A percentile compares a stretch with the other conserved stretches of the same genome.
These are phyloP conservation scores for Belgica antarctica DNA, from an alignment of 2,888 invertebrate genomes.

Conservation along the genomic window DNA sequence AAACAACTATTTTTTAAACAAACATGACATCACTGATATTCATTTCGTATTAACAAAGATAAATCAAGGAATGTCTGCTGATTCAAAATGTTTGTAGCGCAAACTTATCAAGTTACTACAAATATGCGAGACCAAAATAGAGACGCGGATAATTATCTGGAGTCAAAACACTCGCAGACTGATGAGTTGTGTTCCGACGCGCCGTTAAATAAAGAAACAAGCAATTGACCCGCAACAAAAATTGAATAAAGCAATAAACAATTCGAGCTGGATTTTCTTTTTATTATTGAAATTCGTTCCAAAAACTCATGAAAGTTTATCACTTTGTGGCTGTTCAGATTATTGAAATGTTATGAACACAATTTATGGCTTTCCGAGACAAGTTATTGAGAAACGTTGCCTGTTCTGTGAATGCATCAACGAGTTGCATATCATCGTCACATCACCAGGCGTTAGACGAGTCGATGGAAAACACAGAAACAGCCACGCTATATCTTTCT, in stretches of 20 bases:
- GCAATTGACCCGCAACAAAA: neutral
- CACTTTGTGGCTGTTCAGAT: neutral
- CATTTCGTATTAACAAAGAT: too few relatives aligned
- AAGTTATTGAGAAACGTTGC: constrained; percentile 1
- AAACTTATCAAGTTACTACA: neutral
- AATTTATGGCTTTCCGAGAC: neutral
- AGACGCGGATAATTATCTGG: neutral
- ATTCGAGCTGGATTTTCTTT: neutral
- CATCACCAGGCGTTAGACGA: neutral
- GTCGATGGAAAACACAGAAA: neutral
- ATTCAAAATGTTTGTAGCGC: too few relatives aligned
- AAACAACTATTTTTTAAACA: too few relatives aligned
- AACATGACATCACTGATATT: too few relatives aligned
- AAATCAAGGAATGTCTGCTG: too few relatives aligned
- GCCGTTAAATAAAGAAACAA: constrained; percentile 2
- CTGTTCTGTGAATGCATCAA: constrained; percentile 3
- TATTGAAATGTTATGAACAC: neutral
- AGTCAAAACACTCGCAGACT: constrained; percentile 4
- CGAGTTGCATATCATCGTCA: too few relatives aligned
- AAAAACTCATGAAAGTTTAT: constrained; percentile 3
- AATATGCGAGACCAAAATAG: constrained; percentile 2
- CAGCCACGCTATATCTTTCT: constrained; percentile 3
- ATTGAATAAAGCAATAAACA: constrained; percentile 15
- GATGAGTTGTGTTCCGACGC: neutral
- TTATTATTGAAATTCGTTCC: constrained; percentile 16